A percentile compares a stretch with the other conserved stretches of the same genome.
These are phyloP conservation scores for Protonemura montana DNA, from an alignment of 2,888 invertebrate species.

Conservation along the genomic window DNA sequence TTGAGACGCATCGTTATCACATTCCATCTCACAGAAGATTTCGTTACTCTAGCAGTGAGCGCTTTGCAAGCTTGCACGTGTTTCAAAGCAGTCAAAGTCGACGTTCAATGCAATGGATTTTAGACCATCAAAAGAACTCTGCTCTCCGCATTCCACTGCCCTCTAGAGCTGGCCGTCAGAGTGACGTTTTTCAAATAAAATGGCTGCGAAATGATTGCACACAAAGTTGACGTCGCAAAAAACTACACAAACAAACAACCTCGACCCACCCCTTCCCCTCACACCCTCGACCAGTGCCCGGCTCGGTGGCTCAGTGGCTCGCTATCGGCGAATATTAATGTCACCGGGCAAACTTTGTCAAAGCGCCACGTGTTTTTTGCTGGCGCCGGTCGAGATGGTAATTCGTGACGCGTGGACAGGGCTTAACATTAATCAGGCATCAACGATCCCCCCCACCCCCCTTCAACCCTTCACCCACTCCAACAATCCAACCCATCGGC, in stretches of 20 bases:
- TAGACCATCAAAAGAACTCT: no score
- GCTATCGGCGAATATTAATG: neutral
- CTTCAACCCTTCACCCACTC: neutral
- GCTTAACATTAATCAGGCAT: conserved; percentile 19
- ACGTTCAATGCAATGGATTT: no score
- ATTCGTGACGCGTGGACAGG: conserved; percentile 29
- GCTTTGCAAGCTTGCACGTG: no score
- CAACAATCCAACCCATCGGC: no score
- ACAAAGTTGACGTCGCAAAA: neutral
- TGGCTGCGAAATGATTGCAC: neutral
- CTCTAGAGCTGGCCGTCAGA: no score
- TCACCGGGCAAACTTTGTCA: conserved; percentile 19
- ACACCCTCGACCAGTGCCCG: neutral
- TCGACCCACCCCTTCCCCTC: neutral
- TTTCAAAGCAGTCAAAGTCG: no score
- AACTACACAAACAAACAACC: neutral
- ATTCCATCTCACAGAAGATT: no score
- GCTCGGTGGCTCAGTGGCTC: no score
- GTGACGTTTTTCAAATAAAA: neutral
- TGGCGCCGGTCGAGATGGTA: conserved; percentile 13
- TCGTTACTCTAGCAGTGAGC: no score
- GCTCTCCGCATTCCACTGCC: no score
- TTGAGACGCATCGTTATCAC: no score
- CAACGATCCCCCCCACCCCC: neutral
- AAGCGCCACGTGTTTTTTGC: neutral